phyloP scores from a whole-genome alignment of 2,113 vertebrate genomes.

The Tupaia tana region DNA sequence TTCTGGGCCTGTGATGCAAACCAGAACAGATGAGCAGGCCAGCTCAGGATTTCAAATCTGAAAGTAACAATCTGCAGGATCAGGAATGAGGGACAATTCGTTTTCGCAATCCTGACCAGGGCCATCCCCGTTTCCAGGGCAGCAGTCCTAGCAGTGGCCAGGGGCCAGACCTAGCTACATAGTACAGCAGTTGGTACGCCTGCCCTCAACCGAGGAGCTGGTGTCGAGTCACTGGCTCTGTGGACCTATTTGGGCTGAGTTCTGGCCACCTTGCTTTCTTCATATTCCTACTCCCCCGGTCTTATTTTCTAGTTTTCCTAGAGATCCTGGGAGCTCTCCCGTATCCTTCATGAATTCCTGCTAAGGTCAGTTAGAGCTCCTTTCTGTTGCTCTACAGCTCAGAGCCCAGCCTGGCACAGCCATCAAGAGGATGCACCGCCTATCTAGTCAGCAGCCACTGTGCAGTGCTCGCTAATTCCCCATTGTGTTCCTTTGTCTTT shows the following conservation, averaged over 20 bases:
- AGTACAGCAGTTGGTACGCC: not conserved
- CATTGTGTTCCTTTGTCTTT: not conserved
- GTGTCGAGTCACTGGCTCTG: not conserved
- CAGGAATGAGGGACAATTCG: not conserved
- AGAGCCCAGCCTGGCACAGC: accelerated
- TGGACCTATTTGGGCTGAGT: not conserved
- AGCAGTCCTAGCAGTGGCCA: not conserved
- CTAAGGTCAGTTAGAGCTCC: not conserved
- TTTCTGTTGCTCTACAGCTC: not conserved
- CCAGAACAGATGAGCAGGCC: not conserved
- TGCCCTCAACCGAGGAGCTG: not conserved
- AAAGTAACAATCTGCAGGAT: not conserved
- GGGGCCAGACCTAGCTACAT: not conserved
- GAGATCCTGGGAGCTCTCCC: not conserved
- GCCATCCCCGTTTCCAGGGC: not conserved
- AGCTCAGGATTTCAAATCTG: not conserved
- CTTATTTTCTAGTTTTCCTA: not conserved
- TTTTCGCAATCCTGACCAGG: not conserved
- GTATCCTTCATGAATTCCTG: not conserved
- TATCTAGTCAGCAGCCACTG: not conserved
- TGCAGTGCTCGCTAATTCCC: accelerated
- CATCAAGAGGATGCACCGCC: not conserved
- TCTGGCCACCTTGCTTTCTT: not conserved
- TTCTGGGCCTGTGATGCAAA: not conserved
- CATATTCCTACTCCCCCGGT: not conserved